Evolutionary conservation across 2,888 invertebrate genomes (phyloP).

Genomic region (Latrodectus hesperus): DNA sequence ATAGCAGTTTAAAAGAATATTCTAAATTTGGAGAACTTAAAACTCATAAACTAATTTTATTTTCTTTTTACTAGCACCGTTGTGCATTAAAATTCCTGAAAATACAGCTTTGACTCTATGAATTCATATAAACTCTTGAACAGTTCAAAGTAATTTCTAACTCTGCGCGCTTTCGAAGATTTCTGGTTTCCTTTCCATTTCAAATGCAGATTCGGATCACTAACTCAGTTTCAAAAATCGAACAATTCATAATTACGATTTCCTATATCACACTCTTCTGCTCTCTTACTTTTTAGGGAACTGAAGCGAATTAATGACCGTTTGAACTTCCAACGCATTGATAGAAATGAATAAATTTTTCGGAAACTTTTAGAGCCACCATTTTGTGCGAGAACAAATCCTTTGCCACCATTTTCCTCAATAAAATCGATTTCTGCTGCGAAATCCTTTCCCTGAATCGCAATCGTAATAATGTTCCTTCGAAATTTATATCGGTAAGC

Average conservation of each 20-base stretch:
- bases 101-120: too few species aligned
- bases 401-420: slow-evolving; percentile 23
- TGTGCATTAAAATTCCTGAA: too few species aligned
- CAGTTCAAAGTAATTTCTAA: too few species aligned
- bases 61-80: too few species aligned
- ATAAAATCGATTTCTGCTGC: slow-evolving; percentile 26
- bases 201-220: slow-evolving; percentile 39
- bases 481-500: slow-evolving; percentile 11
- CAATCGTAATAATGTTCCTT: slow-evolving; percentile 36
- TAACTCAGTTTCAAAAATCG: slow-evolving; percentile 42
- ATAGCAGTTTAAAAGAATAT: too few species aligned
- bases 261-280: slow-evolving; percentile 10
- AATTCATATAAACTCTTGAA: too few species aligned
- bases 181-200: neutral
- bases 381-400: slow-evolving; percentile 16
- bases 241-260: slow-evolving; percentile 56
- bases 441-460: slow-evolving; percentile 36
- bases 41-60: too few species aligned
- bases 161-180: neutral
- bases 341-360: slow-evolving; percentile 45
- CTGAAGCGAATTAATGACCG: slow-evolving; percentile 46
- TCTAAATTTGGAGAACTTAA: too few species aligned
- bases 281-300: slow-evolving; percentile 9
- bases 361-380: slow-evolving; percentile 8
- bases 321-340: slow-evolving; percentile 21